These are phyloP conservation scores for Callithrix jacchus DNA, from an alignment of 2,113 vertebrate species.

Conservation along the genomic window DNA sequence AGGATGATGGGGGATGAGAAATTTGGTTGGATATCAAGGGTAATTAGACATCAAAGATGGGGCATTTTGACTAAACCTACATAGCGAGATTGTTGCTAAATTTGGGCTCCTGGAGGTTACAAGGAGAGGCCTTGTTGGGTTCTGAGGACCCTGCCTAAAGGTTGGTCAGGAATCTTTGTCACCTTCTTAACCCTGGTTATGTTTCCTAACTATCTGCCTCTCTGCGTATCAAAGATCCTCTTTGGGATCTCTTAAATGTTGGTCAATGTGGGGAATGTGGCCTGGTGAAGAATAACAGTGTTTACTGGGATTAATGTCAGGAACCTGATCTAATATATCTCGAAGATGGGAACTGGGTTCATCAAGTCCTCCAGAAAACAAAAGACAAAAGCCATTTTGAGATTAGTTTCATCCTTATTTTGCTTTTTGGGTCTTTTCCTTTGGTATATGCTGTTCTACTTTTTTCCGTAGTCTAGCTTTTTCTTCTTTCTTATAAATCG, in stretches of 20 bases:
- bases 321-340: neutral
- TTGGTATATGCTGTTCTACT: neutral
- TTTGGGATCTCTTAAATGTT: neutral
- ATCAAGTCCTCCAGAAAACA: neutral
- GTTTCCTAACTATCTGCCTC: neutral
- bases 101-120: too few species aligned
- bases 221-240: neutral
- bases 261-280: neutral
- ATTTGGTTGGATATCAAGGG: neutral
- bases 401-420: neutral
- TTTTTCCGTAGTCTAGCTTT: neutral
- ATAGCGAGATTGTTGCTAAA: neutral
- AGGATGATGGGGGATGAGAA: neutral
- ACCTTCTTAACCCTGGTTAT: neutral
- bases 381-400: neutral
- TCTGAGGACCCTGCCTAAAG: neutral
- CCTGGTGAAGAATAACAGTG: neutral
- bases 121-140: neutral
- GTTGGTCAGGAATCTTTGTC: neutral
- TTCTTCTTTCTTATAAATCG: neutral
- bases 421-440: neutral
- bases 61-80: neutral
- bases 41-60: neutral
- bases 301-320: neutral
- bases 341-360: neutral